These are phyloP conservation scores for Ornithorhynchus anatinus DNA, from an alignment of 2,113 vertebrate species.

Conservation along the genomic window DNA sequence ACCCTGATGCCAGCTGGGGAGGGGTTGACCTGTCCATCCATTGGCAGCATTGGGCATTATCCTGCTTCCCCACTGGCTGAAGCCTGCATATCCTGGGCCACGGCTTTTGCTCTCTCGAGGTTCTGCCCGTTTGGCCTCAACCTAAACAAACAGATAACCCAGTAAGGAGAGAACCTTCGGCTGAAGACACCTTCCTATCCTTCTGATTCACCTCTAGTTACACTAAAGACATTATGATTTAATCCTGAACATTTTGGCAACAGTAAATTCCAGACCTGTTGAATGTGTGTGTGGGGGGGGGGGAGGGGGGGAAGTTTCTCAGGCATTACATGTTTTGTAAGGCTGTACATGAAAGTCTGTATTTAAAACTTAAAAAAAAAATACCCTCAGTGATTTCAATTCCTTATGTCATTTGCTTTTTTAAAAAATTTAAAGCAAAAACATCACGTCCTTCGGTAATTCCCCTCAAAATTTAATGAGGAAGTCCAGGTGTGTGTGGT, in stretches of 20 bases:
- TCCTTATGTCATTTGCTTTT: not conserved
- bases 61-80: slow-evolving; percentile 93
- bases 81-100: slow-evolving; percentile 82
- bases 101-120: slow-evolving; percentile 97
- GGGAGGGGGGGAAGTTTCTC: slow-evolving; percentile 84
- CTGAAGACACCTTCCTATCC: slow-evolving; percentile 67
- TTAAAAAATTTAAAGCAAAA: slow-evolving; percentile 39
- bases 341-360: slow-evolving; percentile 5
- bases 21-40: slow-evolving; percentile 95
- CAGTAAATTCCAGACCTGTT: slow-evolving; percentile 75
- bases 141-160: slow-evolving; percentile 85
- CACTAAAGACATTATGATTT: slow-evolving; percentile 74
- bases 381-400: not conserved
- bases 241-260: slow-evolving; percentile 80
- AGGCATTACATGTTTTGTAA: slow-evolving; percentile 78
- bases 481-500: not conserved
- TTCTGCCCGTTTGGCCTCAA: slow-evolving; percentile 98
- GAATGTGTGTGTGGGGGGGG: too few species aligned
- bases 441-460: slow-evolving; percentile 11
- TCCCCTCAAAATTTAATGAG: not conserved
- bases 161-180: slow-evolving; percentile 66
- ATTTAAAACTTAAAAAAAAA: slow-evolving; percentile 7
- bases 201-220: slow-evolving; percentile 74
- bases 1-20: slow-evolving; percentile 93
- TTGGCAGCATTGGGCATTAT: slow-evolving; percentile 93